These are phyloP conservation scores for Stegodyphus mimosarum DNA, from an alignment of 1,140 invertebrate species.

Conservation along the genomic window DNA sequence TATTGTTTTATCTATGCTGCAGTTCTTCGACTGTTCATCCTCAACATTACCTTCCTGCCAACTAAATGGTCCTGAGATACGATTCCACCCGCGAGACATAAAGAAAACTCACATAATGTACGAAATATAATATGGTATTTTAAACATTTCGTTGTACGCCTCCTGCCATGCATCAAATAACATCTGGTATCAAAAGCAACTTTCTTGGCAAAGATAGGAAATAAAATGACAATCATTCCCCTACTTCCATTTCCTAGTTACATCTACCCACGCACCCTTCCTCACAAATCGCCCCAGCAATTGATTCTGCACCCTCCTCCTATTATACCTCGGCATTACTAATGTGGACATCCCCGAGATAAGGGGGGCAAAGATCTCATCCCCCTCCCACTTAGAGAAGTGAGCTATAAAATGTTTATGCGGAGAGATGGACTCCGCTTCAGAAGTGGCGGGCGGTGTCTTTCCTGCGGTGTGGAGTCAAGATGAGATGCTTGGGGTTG, in stretches of 20 bases:
- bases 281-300: slow-evolving; percentile 11
- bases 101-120: no score
- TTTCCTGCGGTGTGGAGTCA: not conserved
- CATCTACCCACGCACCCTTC: no score
- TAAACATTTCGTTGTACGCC: no score
- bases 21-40: no score
- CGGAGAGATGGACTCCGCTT: not conserved
- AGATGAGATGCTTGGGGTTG: not conserved
- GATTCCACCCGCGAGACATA: no score
- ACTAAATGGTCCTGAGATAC: no score
- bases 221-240: slow-evolving; percentile 20
- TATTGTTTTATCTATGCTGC: no score
- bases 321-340: not conserved
- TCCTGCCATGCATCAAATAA: no score
- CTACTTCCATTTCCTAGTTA: not conserved
- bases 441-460: slow-evolving; percentile 11
- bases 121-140: no score
- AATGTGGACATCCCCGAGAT: slow-evolving; percentile 21
- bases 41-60: no score
- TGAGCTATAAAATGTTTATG: slow-evolving; percentile 29
- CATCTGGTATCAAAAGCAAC: no score
- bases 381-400: slow-evolving; percentile 14
- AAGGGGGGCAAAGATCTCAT: not conserved
- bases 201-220: not conserved
- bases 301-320: slow-evolving; percentile 12